Conservation (phyloP, 2,113 vertebrate species). For the Eubucco bourcierii region DNA sequence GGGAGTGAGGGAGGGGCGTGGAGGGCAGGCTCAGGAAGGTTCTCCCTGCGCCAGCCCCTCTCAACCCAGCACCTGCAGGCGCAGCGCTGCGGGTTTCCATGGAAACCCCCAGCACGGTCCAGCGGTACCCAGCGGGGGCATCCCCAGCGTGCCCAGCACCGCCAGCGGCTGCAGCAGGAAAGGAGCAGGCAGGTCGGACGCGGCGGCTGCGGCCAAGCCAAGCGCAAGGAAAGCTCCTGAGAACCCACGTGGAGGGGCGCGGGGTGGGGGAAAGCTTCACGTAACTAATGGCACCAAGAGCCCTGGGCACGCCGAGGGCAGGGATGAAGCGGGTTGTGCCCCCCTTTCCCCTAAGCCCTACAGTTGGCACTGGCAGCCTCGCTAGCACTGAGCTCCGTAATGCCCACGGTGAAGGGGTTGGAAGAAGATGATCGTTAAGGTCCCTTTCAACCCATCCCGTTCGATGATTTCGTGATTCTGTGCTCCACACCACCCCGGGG, state of each 20-base stretch:
- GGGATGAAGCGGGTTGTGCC: accelerated
- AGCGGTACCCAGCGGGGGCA: constrained; percentile 44
- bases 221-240: neutral
- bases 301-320: neutral
- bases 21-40: neutral
- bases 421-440: too few species aligned
- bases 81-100: constrained; percentile 64
- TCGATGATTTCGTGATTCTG: too few species aligned
- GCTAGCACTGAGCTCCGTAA: too few species aligned
- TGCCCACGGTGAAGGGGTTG: too few species aligned
- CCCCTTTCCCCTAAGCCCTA: neutral
- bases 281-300: neutral
- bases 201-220: neutral
- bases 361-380: neutral
- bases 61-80: neutral
- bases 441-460: too few species aligned
- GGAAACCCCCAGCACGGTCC: constrained; percentile 57
- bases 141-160: constrained; percentile 12
- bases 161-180: neutral
- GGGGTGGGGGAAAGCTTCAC: neutral
- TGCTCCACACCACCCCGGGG: neutral
- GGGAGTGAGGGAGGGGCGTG: too few species aligned
- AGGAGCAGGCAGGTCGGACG: too few species aligned
- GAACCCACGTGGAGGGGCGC: neutral
- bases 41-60: neutral